A percentile compares a stretch with the other conserved stretches of the same genome.
Conservation (phyloP, 2,797 vertebrate genomes). For the Yasuhikotakia modesta region DNA sequence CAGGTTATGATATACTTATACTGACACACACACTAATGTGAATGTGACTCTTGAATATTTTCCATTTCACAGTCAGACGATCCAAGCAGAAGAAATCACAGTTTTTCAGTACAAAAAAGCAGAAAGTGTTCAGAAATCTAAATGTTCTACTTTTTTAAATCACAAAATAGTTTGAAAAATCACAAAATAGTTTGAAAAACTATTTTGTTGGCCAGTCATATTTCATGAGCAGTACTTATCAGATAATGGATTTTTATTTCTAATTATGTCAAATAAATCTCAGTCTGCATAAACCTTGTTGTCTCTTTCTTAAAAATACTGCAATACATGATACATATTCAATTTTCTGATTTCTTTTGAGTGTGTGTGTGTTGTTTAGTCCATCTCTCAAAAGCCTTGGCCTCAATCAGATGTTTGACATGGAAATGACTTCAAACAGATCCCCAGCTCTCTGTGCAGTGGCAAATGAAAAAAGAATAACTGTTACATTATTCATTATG, state of each 20-base stretch:
- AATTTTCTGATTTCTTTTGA: neutral
- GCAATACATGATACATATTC: neutral
- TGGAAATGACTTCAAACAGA: constrained; percentile 31
- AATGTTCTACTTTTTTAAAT: neutral
- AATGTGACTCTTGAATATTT: neutral
- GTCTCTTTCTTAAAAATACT: constrained; percentile 2
- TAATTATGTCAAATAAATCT: neutral
- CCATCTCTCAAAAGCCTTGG: constrained; percentile 22
- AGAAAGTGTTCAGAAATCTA: constrained; percentile 1
- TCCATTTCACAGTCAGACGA: constrained; percentile 31
- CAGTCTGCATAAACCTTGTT: neutral
- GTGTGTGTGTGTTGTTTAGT: constrained; percentile 20
- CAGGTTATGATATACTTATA: neutral
- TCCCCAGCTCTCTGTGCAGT: neutral
- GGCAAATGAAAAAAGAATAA: constrained; percentile 39
- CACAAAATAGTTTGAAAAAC: too few relatives aligned
- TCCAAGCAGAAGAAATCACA: constrained; percentile 12
- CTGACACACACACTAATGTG: neutral
- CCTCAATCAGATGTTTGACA: constrained; percentile 27
- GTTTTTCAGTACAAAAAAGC: constrained; percentile 7
- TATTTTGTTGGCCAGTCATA: neutral
- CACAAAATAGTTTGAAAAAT: too few relatives aligned
- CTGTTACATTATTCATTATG: constrained; percentile 48
- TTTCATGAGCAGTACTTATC: neutral
- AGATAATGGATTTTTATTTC: neutral